These are phyloP conservation scores for Ethmia dodecea DNA, from an alignment of 2,888 invertebrate species.

Conservation along the genomic window DNA sequence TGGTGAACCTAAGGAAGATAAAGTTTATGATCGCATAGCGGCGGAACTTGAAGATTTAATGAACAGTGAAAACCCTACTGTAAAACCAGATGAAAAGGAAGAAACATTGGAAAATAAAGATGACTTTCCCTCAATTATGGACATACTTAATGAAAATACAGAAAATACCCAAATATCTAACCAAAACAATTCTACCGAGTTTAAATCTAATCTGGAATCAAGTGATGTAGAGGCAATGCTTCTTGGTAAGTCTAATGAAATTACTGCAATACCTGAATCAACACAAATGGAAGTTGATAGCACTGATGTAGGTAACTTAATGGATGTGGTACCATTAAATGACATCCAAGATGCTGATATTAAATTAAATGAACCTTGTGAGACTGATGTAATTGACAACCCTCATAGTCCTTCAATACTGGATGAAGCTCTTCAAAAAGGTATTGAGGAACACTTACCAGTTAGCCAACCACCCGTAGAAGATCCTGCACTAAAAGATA, in stretches of 20 bases:
- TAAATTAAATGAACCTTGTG: not conserved
- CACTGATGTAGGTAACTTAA: constrained; percentile 33
- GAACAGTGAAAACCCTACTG: constrained; percentile 54
- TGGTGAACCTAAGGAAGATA: constrained; percentile 62
- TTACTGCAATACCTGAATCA: constrained; percentile 26
- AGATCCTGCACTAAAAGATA: constrained; percentile 18
- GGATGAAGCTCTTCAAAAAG: constrained; percentile 54
- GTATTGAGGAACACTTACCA: constrained; percentile 53
- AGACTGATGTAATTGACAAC: constrained; percentile 30
- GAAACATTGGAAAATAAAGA: constrained; percentile 42
- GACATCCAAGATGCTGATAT: constrained; percentile 16
- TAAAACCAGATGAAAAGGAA: constrained; percentile 20
- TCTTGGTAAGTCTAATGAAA: constrained; percentile 43
- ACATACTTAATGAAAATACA: constrained; percentile 43
- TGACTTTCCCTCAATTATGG: constrained; percentile 51
- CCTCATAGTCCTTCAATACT: constrained; percentile 63
- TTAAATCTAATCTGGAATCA: constrained; percentile 51
- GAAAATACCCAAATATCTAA: constrained; percentile 25
- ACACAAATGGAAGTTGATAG: constrained; percentile 50
- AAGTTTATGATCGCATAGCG: constrained; percentile 71
- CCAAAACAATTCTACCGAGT: constrained; percentile 37
- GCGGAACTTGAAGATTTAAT: constrained; percentile 71
- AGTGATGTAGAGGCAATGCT: constrained; percentile 71
- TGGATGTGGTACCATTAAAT: constrained; percentile 31
- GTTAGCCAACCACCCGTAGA: too few relatives aligned